These are phyloP conservation scores for Lithobates sylvaticus DNA, from an alignment of 2,797 vertebrate species.

Conservation along the genomic window DNA sequence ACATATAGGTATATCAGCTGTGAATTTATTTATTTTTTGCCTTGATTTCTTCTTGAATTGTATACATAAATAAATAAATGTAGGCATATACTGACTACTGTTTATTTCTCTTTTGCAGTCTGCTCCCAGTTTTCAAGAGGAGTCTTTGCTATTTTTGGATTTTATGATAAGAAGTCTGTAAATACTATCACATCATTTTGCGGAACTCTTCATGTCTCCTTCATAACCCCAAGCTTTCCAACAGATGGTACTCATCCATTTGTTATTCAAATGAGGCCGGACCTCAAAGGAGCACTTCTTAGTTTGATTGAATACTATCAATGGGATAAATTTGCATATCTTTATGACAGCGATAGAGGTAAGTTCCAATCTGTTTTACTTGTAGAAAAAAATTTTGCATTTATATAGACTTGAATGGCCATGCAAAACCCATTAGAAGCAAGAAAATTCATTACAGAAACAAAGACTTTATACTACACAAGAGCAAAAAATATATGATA, in stretches of 20 bases:
- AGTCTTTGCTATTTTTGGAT: constrained; percentile 98
- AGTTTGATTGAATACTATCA: constrained; percentile 99
- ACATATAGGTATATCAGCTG: not conserved
- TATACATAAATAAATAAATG: not conserved
- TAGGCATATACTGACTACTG: not conserved
- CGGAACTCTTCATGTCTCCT: constrained; percentile 97
- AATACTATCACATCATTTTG: constrained; percentile 99
- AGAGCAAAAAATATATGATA: not conserved
- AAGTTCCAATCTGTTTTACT: constrained; percentile 66
- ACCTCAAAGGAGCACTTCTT: constrained; percentile 96
- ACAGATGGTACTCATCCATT: constrained; percentile 96
- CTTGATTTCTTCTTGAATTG: not conserved
- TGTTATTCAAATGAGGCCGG: constrained; percentile 98
- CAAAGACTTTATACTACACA: not conserved
- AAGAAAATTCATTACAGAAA: not conserved
- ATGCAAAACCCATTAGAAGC: too few relatives aligned
- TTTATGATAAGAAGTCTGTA: constrained; percentile 99
- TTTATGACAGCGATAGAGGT: constrained; percentile 98
- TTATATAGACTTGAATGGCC: too few relatives aligned
- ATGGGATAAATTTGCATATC: constrained; percentile 98
- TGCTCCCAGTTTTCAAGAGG: constrained; percentile 99
- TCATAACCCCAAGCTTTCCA: constrained; percentile 98
- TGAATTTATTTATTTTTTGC: not conserved
- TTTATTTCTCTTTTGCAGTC: constrained; percentile 77
- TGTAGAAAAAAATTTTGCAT: too few relatives aligned